Percentiles rank a stretch among this genome's conserved stretches.
These are phyloP conservation scores for Dilophus febrilis DNA, from an alignment of 2,888 invertebrate genomes.

Conservation along the genomic window DNA sequence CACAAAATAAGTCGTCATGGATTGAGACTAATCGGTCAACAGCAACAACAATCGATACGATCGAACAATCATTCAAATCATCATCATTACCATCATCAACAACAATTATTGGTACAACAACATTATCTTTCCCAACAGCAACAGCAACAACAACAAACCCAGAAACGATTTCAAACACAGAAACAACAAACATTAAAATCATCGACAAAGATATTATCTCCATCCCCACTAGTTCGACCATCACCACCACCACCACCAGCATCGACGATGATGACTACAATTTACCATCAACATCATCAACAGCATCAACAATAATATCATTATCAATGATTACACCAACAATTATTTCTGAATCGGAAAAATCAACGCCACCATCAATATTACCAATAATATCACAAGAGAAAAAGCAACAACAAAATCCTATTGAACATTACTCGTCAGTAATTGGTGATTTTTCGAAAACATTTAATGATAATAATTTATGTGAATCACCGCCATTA, in stretches of 20 bases:
- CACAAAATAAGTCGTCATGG: conserved; percentile 4
- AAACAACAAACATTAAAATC: conserved; percentile 9
- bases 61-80: too few relatives aligned
- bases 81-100: neutral
- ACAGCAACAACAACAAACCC: neutral
- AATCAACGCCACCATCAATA: too few relatives aligned
- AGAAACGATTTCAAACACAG: conserved; percentile 6
- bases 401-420: neutral
- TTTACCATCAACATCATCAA: neutral
- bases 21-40: conserved; percentile 2
- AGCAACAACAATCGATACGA: neutral
- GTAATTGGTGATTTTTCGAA: neutral
- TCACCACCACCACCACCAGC: neutral
- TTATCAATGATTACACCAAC: neutral
- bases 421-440: neutral
- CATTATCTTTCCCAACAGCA: neutral
- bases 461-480: too few relatives aligned
- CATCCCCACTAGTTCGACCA: too few relatives aligned
- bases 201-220: neutral
- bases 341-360: neutral
- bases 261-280: neutral
- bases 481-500: neutral
- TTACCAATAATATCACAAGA: too few relatives aligned
- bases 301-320: neutral
- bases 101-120: neutral